Base-by-base conservation (phyloP, 2,888 invertebrate genomes). In the Morpho deidamia region DNA sequence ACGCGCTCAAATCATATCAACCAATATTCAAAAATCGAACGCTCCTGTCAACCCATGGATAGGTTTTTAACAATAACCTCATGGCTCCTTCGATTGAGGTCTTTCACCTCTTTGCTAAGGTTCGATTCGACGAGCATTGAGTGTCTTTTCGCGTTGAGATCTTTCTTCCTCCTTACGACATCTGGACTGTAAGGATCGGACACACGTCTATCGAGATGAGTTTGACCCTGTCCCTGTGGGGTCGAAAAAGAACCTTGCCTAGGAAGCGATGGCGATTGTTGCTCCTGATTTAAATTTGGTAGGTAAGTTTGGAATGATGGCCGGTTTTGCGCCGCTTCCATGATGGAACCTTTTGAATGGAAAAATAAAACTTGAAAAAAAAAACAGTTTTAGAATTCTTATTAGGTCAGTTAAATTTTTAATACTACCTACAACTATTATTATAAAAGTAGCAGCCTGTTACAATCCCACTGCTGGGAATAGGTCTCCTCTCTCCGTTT, bases 241-340 rank as follows among this genome's bases (percentile, higher is more conserved):
- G 67, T 71, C 0, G 82, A 70, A 58, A 83, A 76, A 0, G 83
- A 79, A 4, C 80, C 72, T 53, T 81, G 83, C 40, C 81, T 72
- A 38, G 81, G 78, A 0, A 81, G 54, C 1, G 77, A 75, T 8
- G 75, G 70, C 8, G 76, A 45, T 2, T 76, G 72, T 10, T 72
- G 71, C 11, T 85, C 83, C 42, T 72, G 74, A 7, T 66, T 73
- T 53, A 75, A 53, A 58, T 74, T 84, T 7, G 89, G 86, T 7
- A 90, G 70, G 68, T 90, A 90, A 0, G 90, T 89, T 68, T 90
- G 90, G 78, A 90, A 90, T 32, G 90, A 81, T 9, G 90, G 89
- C 51, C 88, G 70, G 65, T 93, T 94, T 69, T 94, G 94, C 9
- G 94, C 92, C 7, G 92, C 94, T 69, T 94, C 94, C 83, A 94